Base-by-base conservation (phyloP, 2,888 invertebrate species). In the Podotricha telesiphe region DNA sequence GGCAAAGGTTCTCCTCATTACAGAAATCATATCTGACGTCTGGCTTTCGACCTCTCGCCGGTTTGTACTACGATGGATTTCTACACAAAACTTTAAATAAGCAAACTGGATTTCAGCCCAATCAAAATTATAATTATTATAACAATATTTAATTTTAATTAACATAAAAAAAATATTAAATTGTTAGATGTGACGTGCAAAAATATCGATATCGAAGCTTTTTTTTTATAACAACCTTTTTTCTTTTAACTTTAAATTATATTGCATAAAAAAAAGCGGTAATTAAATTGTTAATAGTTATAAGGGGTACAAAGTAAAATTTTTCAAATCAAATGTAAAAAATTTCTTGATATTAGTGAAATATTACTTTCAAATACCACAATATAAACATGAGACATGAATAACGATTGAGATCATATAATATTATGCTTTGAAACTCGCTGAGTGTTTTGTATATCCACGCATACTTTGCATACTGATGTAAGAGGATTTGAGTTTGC, bases 401-500 rank as follows among this genome's bases (percentile, higher is more conserved):
- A 58, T 58, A 58, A 58, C 58, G 58, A 58, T 58, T 20, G 22
- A 42, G 58, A n/a, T 58, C 42, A 58, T 22, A 58, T 42, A 58
- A 58, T 58, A 53, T 53, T 53, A 20, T 42, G 58, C 58, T 58
- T 58, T 58, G 58, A 42, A 40, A 22, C 58, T 58, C 58, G 22
- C 42, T 58, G 42, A 58, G 58, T 58, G 58, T 58, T 42, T 58
- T 58, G 58, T 58, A 58, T 58, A 58, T 58, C 42, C 58, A 58
- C 58, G n/a, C 58, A 42, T 42, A 58, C 42, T 42, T 87, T 85
- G 90, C 89, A 91, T 91, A 89, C 89, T 87, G 89, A 91, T 90
- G 87, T 82, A 82, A 85, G 89, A 89, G 89, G 89, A 89, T 89
- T 89, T 87, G 85, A 89, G 87, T 87, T 87, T 87, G 85, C 80